phyloP scores from a whole-genome alignment of 2,113 vertebrate genomes.

The Heterotilapia buettikoferi region DNA sequence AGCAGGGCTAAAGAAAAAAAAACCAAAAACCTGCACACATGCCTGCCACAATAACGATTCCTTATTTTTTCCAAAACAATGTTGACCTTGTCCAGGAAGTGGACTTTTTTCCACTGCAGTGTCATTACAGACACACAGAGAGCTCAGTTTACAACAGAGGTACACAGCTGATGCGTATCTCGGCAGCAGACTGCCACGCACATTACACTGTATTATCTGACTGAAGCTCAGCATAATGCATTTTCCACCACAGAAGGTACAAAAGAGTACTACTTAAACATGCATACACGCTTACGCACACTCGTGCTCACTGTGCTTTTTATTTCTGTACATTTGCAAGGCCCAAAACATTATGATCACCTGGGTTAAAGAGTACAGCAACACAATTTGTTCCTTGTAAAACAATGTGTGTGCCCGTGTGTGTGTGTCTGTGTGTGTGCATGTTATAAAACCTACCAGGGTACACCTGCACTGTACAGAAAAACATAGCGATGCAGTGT shows the following conservation, averaged over 20 bases:
- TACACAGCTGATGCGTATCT: not conserved
- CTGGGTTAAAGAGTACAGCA: not conserved
- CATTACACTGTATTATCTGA: not conserved
- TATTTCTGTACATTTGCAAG: not conserved
- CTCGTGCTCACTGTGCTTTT: not conserved
- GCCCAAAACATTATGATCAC: not conserved
- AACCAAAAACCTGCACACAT: not conserved
- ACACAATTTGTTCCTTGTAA: not conserved
- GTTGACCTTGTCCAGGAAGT: not conserved
- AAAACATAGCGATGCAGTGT: not conserved
- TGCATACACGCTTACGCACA: not conserved
- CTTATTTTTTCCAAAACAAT: conserved; percentile 38
- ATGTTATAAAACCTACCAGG: not conserved
- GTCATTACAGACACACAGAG: not conserved
- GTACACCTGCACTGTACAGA: not conserved
- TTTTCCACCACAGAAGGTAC: not conserved
- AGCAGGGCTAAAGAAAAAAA: not conserved
- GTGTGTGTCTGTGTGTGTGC: not conserved
- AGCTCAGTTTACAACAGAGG: not conserved
- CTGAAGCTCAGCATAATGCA: not conserved
- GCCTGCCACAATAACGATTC: not conserved
- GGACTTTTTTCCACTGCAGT: not conserved
- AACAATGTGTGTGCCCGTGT: not conserved
- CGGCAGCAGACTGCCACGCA: not conserved
- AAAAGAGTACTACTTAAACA: not conserved